A percentile compares a stretch with the other conserved stretches of the same genome.
These are phyloP conservation scores for Zoanthus sociatus DNA, from an alignment of 92 coral and sea anemone species.

Conservation along the genomic window DNA sequence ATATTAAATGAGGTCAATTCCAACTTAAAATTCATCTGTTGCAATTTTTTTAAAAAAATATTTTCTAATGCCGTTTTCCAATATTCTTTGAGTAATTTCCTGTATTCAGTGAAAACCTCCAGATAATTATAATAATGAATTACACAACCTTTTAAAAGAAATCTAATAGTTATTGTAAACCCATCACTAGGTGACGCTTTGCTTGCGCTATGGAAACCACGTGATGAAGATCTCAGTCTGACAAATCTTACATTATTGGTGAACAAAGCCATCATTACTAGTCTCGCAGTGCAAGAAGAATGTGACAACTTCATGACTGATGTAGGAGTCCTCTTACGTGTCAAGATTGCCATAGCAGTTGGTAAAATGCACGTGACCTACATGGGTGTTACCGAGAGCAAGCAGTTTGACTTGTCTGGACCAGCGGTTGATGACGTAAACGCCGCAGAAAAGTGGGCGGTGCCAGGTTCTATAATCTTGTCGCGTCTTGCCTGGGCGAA, in stretches of 20 bases:
- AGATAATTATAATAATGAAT: no score
- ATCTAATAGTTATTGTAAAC: no score
- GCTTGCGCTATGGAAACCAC: conserved; percentile 86
- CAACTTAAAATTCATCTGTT: no score
- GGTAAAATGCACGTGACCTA: conserved; percentile 94
- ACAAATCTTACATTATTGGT: conserved; percentile 73
- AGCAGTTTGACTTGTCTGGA: conserved; percentile 97
- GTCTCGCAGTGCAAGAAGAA: conserved; percentile 95
- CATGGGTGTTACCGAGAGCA: conserved; percentile 88
- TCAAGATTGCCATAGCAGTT: conserved; percentile 92
- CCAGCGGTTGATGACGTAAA: conserved; percentile 97
- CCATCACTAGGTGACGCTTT: conserved; percentile 83
- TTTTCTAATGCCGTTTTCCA: no score
- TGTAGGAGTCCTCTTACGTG: conserved; percentile 93
- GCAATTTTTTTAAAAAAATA: no score
- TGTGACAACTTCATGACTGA: conserved; percentile 99
- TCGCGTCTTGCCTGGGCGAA: conserved; percentile 85
- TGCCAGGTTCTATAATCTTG: conserved; percentile 95
- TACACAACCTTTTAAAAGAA: no score
- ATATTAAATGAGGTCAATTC: no score
- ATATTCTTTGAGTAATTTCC: no score
- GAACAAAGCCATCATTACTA: conserved; percentile 95
- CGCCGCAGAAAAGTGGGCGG: conserved; percentile 98
- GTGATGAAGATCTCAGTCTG: conserved; percentile 56
- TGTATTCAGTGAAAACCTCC: no score